These are phyloP conservation scores for Anastrepha ludens DNA, from an alignment of 1,140 invertebrate species.

Conservation along the genomic window DNA sequence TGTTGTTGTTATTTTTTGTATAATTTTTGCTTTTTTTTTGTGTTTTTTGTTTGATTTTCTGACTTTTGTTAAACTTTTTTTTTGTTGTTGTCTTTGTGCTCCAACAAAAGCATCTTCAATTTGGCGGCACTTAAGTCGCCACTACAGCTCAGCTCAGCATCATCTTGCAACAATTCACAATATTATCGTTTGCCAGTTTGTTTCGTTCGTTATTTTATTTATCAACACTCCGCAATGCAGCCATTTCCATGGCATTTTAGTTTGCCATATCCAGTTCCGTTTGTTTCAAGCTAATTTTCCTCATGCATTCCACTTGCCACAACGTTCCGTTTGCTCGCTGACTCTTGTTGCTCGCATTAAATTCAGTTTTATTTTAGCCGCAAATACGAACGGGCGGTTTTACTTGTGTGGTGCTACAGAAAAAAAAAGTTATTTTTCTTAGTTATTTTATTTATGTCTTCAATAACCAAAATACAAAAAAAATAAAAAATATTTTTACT, in stretches of 20 bases:
- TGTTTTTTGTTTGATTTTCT: neutral
- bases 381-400: constrained; percentile 33
- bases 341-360: constrained; percentile 39
- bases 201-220: neutral
- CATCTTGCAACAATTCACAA: too few relatives aligned
- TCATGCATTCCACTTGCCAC: neutral
- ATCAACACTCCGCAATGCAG: neutral
- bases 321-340: constrained; percentile 19
- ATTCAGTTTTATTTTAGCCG: constrained; percentile 53
- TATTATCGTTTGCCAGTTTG: neutral
- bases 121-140: neutral
- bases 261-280: constrained; percentile 29
- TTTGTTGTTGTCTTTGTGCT: neutral
- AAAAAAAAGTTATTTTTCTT: neutral
- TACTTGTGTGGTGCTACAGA: constrained; percentile 17
- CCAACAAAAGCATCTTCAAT: neutral
- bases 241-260: neutral
- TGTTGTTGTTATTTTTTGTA: neutral
- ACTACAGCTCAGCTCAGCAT: too few relatives aligned
- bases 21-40: neutral
- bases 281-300: constrained; percentile 15
- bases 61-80: neutral
- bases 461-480: neutral
- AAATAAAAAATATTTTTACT: neutral
- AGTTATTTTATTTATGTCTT: neutral